Base-by-base conservation (phyloP, 2,888 invertebrate species). In the Drosophila quasianomalipes region DNA sequence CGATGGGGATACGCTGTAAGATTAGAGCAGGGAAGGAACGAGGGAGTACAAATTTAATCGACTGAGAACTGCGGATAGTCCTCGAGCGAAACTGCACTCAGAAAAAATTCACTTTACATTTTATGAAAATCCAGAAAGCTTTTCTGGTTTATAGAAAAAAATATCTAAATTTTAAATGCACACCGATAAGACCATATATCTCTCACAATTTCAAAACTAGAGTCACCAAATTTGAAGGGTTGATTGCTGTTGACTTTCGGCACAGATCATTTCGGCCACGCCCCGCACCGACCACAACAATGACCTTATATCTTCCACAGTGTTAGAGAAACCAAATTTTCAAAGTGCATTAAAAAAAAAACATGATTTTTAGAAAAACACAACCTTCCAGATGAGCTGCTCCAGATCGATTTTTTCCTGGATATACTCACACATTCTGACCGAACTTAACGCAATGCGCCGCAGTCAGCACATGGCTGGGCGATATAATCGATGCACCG, bases 371-470 rank as follows among this genome's bases (percentile, higher is more conserved):
- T 16, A 14, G 16, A 47, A 47, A 14, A 4, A 14, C 47, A 22
- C n/a, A 41, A 12, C 14, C 22, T 47, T 47, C 44, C 1, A 22
- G 12, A 22, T 44, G 41, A 44, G 12, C 41, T n/a, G 10, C 4
- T 44, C 5, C 12, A 26, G 10, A 41, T 41, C 4, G n/a, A n/a
- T n/a, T 16, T 16, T 26, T 4, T 14, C 3, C n/a, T 14, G 1
- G 19, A 22, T 9, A 10, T 35, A 63, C 83, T 85, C 78, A 91
- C 92, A 76, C 64, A 55, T 74, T 64, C 5, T 59, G 59, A 0
- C 78, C 81, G 30, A 77, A 81, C 61, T 81, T 69, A 26, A 93
- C 92, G 71, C 93, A 93, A 64, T 93, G 93, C 6, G 93, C 93
- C 4, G 93, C 93, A 0, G 93, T 93, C 7, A 93, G 65, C n/a